phyloP scores from a whole-genome alignment of 2,888 invertebrate genomes.

The Cryptocephalus moraei region DNA sequence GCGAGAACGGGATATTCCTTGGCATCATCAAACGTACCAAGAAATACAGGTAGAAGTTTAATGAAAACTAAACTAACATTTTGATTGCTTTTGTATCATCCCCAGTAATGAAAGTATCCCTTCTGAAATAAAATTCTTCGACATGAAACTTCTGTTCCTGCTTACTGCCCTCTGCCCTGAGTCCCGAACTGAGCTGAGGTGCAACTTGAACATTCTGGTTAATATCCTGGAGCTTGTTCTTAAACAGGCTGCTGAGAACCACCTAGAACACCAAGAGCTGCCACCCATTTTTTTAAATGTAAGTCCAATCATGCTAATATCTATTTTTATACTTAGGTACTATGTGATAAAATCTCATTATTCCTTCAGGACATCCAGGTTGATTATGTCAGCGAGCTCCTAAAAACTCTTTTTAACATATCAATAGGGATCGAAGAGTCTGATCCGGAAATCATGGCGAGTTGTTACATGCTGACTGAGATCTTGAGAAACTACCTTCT shows the following conservation, averaged over 20 bases:
- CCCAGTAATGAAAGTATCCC: slow-evolving; percentile 48
- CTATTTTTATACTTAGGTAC: too few species aligned
- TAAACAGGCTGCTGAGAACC: slow-evolving; percentile 32
- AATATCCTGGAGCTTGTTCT: slow-evolving; percentile 56
- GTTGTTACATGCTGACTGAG: slow-evolving; percentile 59
- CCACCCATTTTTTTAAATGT: slow-evolving; percentile 11
- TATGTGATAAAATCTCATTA: too few species aligned
- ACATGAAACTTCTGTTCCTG: slow-evolving; percentile 81
- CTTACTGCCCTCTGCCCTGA: slow-evolving; percentile 73
- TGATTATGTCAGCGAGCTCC: slow-evolving; percentile 58
- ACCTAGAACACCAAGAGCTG: slow-evolving; percentile 12
- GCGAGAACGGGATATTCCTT: slow-evolving; percentile 54
- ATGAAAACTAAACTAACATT: too few species aligned
- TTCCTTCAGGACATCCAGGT: slow-evolving; percentile 46
- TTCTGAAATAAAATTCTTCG: slow-evolving; percentile 70
- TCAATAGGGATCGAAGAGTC: slow-evolving; percentile 43
- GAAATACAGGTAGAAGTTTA: slow-evolving; percentile 42
- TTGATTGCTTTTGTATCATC: too few species aligned
- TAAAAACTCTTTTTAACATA: slow-evolving; percentile 72
- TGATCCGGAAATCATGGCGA: slow-evolving; percentile 58
- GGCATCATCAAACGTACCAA: slow-evolving; percentile 63
- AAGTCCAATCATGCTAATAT: slow-evolving; percentile 1
- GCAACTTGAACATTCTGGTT: slow-evolving; percentile 59
- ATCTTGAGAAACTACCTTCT: slow-evolving; percentile 62
- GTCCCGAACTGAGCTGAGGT: slow-evolving; percentile 53